Evolutionary conservation across 2,797 vertebrate genomes (phyloP).

Genomic region (Craterocephalus amniculus): DNA sequence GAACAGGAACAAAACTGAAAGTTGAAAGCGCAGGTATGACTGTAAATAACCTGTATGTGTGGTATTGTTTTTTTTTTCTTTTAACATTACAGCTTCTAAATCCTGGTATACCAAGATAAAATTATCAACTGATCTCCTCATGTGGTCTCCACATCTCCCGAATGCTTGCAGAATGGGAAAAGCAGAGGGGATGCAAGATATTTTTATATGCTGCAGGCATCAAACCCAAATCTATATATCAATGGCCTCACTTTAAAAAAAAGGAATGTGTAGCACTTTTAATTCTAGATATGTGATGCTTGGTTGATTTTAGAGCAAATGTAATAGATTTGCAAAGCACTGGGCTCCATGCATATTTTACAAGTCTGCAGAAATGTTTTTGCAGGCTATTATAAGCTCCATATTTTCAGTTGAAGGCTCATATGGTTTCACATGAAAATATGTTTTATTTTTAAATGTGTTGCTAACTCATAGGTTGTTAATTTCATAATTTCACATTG

Average conservation of each 20-base stretch:
- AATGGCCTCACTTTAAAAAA: too few relatives aligned
- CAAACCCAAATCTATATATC: not conserved
- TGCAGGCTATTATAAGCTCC: slow-evolving; percentile 10
- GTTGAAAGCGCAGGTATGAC: not conserved
- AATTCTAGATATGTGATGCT: not conserved
- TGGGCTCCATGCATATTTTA: not conserved
- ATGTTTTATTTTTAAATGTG: slow-evolving; percentile 67
- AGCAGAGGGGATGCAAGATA: not conserved
- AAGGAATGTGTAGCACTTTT: too few relatives aligned
- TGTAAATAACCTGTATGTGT: not conserved
- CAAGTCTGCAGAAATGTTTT: not conserved
- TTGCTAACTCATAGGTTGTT: slow-evolving; percentile 58
- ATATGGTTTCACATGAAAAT: slow-evolving; percentile 50
- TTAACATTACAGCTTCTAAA: not conserved
- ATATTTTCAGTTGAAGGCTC: slow-evolving; percentile 33
- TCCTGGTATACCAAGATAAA: not conserved
- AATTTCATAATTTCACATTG: slow-evolving; percentile 70
- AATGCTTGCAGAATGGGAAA: not conserved
- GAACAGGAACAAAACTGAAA: not conserved
- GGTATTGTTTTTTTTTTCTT: not conserved
- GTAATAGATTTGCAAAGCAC: not conserved
- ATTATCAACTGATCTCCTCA: not conserved
- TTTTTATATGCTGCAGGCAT: not conserved
- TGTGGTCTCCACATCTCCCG: not conserved
- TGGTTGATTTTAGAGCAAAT: not conserved